These are phyloP conservation scores for Blera fallax DNA, from an alignment of 2,888 invertebrate genomes.

Conservation along the genomic window DNA sequence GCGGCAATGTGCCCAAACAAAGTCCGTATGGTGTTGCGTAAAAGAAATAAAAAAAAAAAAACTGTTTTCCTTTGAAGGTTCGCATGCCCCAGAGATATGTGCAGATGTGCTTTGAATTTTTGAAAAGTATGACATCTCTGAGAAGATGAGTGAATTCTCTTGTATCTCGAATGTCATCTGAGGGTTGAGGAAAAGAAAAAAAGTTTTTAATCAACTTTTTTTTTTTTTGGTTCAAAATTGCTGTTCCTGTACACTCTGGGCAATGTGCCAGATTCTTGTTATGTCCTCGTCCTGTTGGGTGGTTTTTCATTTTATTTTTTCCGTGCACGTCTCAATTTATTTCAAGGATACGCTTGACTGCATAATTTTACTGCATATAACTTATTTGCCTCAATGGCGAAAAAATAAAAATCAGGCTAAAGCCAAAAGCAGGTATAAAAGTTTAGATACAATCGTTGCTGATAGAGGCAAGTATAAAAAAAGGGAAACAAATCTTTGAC, in stretches of 20 bases:
- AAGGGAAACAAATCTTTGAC: too few relatives aligned
- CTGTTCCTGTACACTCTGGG: not conserved
- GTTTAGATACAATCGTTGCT: not conserved
- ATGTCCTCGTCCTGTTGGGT: not conserved
- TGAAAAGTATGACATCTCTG: too few relatives aligned
- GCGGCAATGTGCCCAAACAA: not conserved
- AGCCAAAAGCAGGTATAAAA: slow-evolving; percentile 1
- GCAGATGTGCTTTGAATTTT: slow-evolving; percentile 9
- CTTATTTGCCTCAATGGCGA: not conserved
- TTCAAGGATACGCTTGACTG: slow-evolving; percentile 34
- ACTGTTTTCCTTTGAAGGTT: not conserved
- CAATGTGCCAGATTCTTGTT: slow-evolving; percentile 20
- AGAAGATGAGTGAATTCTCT: not conserved
- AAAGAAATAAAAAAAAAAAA: not conserved
- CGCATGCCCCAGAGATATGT: slow-evolving; percentile 2
- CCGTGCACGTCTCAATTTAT: not conserved
- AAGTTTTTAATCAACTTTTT: slow-evolving; percentile 4
- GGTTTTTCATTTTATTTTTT: not conserved
- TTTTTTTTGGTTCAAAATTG: not conserved
- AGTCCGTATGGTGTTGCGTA: not conserved
- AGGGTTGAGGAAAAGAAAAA: not conserved
- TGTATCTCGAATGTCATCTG: not conserved
- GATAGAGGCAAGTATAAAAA: too few relatives aligned
- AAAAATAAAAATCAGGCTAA: not conserved
- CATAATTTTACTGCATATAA: slow-evolving; percentile 31